A percentile compares a stretch with the other conserved stretches of the same genome.
phyloP scores from a whole-genome alignment of 1,140 invertebrate genomes.

The Zaprionus ghesquierei region DNA sequence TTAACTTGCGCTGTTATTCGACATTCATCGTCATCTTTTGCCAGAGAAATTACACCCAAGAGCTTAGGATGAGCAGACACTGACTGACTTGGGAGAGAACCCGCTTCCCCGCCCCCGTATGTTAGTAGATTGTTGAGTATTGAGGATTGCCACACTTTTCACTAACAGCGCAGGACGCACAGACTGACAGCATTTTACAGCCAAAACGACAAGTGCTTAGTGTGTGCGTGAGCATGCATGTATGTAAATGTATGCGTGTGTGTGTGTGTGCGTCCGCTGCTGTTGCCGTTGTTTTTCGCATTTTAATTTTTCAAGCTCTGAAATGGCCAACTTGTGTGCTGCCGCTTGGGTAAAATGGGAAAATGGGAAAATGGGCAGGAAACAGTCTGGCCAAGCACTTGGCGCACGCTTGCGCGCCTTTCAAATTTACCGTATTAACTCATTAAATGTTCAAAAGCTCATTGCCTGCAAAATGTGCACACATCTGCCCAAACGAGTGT shows the following conservation, averaged over 20 bases:
- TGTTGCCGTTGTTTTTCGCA: conserved; percentile 19
- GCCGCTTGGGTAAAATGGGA: too few relatives aligned
- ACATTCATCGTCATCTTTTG: conserved; percentile 31
- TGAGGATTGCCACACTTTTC: conserved; percentile 59
- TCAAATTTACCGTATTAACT: conserved; percentile 77
- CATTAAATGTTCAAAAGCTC: conserved; percentile 77
- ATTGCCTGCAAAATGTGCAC: conserved; percentile 78
- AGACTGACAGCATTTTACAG: conserved; percentile 46
- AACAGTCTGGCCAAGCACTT: conserved; percentile 55
- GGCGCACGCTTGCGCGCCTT: conserved; percentile 71
- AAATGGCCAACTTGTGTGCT: conserved; percentile 44
- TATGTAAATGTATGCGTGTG: neutral
- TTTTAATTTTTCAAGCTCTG: conserved; percentile 57
- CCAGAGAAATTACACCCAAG: conserved; percentile 61
- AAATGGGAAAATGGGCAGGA: conserved; percentile 35
- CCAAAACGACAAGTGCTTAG: conserved; percentile 69
- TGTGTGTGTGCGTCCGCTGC: conserved; percentile 10
- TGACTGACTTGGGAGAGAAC: neutral
- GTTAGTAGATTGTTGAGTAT: conserved; percentile 39
- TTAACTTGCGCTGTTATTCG: conserved; percentile 52
- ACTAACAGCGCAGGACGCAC: conserved; percentile 27
- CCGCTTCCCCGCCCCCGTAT: neutral
- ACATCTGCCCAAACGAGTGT: conserved; percentile 38
- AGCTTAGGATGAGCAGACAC: conserved; percentile 52
- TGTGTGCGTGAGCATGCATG: conserved; percentile 24